Base-by-base conservation (phyloP, 2,113 vertebrate species). In the Macquaria australasica region DNA sequence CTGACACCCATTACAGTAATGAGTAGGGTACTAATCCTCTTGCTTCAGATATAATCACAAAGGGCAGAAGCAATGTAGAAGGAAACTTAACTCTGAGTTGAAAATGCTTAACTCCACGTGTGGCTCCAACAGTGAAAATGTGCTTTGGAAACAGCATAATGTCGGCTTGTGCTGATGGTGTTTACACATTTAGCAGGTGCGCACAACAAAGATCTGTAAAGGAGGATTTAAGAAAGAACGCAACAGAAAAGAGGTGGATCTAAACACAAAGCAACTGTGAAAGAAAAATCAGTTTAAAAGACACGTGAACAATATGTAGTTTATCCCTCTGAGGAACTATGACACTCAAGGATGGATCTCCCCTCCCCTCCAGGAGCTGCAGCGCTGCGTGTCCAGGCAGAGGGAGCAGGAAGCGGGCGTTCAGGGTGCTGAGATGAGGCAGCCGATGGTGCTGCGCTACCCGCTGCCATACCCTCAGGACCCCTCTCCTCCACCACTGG, bases 391-490 rank as follows among this genome's bases (percentile, higher is more conserved):
- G 88, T 95, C 94, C 91, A 95, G 92, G 82, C 94, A 95, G 95
- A 89, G 92, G 92, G 89, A 89, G 75, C 91, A 95, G 95, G 94
- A 94, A 78, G 80, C 92, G 58, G 82, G 73, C 34, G 89, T 85
- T 58, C 86, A 92, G 81, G 92, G 90, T 6, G 87, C 93, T 6
- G 91, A 92, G 70, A 75, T 95, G 67, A 94, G 94, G 78, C 96
- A 95, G 84, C 88, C 93, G 0, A 90, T 96, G 91, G 77, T 96
- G 63, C 88, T 96, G 71, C 95, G 89, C 62, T 96, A 96, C 93
- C 96, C 96, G 6, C 95, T 95, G 48, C 95, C 96, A 0, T 96
- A 96, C 84, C 95, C 96, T 1, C 97, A 97, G 89, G 96, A 97
- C 74, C 96, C 91, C 5, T 95, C 96, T 16, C 94, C 94, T 0